Conservation (phyloP, 2,113 vertebrate genomes). For the Sinocyclocheilus rhinocerous region DNA sequence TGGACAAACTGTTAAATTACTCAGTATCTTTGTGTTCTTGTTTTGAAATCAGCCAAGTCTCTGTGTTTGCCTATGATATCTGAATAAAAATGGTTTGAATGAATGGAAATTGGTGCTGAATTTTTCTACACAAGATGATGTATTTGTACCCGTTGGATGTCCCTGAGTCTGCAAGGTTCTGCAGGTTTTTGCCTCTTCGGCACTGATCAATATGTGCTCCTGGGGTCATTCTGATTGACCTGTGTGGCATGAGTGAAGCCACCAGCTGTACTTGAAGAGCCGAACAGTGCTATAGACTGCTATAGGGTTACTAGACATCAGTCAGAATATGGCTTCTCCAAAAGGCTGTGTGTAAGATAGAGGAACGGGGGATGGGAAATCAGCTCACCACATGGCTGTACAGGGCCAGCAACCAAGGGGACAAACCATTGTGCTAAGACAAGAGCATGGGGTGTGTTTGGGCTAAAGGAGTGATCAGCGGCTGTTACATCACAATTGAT, state of each 20-base stretch:
- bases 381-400: conserved; percentile 25
- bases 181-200: conserved; percentile 57
- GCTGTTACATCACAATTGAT: not conserved
- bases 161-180: conserved; percentile 36
- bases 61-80: not conserved
- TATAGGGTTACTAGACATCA: conserved; percentile 77
- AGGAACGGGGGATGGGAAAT: not conserved
- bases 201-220: conserved; percentile 67
- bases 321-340: conserved; percentile 70
- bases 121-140: conserved; percentile 8
- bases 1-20: conserved; percentile 75
- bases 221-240: conserved; percentile 71
- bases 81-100: conserved; percentile 2
- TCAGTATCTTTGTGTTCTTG: not conserved
- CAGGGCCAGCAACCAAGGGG: not conserved
- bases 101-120: conserved; percentile 26
- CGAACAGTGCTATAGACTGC: conserved; percentile 71
- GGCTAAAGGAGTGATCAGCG: conserved; percentile 39
- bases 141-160: not conserved
- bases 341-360: conserved; percentile 59
- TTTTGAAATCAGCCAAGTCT: not conserved
- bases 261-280: conserved; percentile 73
- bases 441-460: not conserved
- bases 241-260: conserved; percentile 70
- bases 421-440: conserved; percentile 9